Conservation (phyloP, 2,113 vertebrate genomes). For the Notarius quadriscutis region DNA sequence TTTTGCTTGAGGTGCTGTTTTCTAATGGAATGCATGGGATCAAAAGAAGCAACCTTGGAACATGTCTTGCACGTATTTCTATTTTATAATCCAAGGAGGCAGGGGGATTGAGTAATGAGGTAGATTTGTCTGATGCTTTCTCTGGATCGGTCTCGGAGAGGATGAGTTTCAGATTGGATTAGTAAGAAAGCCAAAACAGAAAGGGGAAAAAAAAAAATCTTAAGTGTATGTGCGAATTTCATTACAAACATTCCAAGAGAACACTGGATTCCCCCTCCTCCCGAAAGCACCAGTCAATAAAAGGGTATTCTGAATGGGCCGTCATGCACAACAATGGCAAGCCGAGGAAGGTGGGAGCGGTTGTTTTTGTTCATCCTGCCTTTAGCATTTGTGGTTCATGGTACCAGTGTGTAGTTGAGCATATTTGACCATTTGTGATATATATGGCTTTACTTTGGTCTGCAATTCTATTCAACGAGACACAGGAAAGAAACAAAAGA, state of each 20-base stretch:
- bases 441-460: neutral
- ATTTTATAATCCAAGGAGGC: neutral
- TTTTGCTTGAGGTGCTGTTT: neutral
- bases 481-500: constrained; percentile 1
- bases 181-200: constrained; percentile 2
- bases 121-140: constrained; percentile 12
- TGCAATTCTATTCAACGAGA: neutral
- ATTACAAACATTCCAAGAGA: constrained; percentile 13
- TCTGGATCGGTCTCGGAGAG: neutral
- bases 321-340: constrained; percentile 63
- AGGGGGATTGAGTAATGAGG: neutral
- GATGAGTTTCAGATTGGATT: constrained; percentile 18
- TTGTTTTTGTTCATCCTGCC: constrained; percentile 63
- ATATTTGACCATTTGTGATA: neutral
- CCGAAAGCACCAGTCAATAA: constrained; percentile 34
- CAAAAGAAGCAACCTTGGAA: neutral
- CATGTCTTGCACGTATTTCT: neutral
- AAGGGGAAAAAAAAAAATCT: neutral
- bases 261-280: constrained; percentile 13
- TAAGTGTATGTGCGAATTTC: neutral
- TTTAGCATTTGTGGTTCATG: constrained; percentile 14
- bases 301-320: constrained; percentile 37
- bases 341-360: constrained; percentile 63
- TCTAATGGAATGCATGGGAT: neutral
- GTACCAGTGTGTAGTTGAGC: neutral